Evolutionary conservation across 2,888 invertebrate genomes (phyloP).

Genomic region (Orthosia incerta): DNA sequence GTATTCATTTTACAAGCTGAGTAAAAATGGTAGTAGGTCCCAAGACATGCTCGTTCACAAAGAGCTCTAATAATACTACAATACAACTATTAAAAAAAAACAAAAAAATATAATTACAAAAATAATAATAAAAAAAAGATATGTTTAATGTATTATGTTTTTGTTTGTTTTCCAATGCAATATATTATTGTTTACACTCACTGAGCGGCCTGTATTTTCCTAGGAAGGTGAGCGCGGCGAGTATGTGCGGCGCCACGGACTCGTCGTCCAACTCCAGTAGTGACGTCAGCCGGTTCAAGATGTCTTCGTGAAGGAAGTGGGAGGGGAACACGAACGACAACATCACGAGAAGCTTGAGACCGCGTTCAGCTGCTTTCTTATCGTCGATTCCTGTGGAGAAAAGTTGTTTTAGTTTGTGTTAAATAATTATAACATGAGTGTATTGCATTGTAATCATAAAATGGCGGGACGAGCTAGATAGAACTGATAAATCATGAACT

Average conservation of each 20-base stretch:
- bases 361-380: constrained; percentile 96
- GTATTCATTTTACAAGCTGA: no score
- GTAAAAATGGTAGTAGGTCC: no score
- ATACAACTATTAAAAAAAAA: no score
- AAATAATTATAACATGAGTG: not conserved
- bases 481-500: no score
- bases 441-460: no score
- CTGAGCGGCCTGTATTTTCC: constrained; percentile 96
- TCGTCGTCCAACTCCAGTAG: constrained; percentile 96
- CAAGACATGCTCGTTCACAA: no score
- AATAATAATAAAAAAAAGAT: no score
- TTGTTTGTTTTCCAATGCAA: no score
- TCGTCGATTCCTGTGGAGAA: constrained; percentile 93
- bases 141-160: no score
- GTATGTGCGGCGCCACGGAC: constrained; percentile 94
- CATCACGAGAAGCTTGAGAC: constrained; percentile 96
- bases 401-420: not conserved
- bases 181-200: constrained; percentile 79
- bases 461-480: no score
- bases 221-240: constrained; percentile 96
- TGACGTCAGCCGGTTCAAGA: constrained; percentile 94
- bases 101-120: no score
- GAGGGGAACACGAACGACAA: constrained; percentile 98
- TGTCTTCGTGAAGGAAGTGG: constrained; percentile 97
- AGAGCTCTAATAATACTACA: no score